Evolutionary conservation across 1,140 invertebrate species (phyloP).

Genomic region (Drosophila kurseongensis): DNA sequence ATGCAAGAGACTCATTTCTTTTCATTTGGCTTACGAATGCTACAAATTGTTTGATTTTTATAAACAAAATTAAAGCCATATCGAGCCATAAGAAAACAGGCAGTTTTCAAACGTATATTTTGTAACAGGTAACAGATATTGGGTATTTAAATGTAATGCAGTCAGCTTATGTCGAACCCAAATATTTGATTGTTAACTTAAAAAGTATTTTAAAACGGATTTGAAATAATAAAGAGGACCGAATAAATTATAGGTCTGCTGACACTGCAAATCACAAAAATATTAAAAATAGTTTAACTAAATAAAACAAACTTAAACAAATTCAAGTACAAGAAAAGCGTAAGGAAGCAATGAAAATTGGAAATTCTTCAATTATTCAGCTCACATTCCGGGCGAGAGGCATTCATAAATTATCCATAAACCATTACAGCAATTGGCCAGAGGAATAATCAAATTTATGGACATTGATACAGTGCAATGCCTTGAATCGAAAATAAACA

Average conservation of each 20-base stretch:
- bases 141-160: too few species aligned
- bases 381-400: slow-evolving; percentile 66
- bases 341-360: slow-evolving; percentile 42
- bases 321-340: slow-evolving; percentile 25
- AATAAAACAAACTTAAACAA: background rate
- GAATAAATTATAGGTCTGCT: too few species aligned
- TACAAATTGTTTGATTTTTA: background rate
- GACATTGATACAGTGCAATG: slow-evolving; percentile 70
- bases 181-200: too few species aligned
- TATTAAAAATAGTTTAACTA: too few species aligned
- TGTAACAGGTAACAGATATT: too few species aligned
- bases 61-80: background rate
- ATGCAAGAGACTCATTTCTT: slow-evolving; percentile 27
- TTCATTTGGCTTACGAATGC: background rate
- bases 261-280: too few species aligned
- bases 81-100: background rate
- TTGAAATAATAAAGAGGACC: too few species aligned
- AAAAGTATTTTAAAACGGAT: too few species aligned
- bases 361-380: slow-evolving; percentile 59
- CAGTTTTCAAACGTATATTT: too few species aligned
- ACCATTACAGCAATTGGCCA: slow-evolving; percentile 35
- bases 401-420: slow-evolving; percentile 82
- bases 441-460: slow-evolving; percentile 57
- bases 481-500: slow-evolving; percentile 39
- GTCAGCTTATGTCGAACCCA: too few species aligned